These are phyloP conservation scores for Anhinga anhinga DNA, from an alignment of 2,113 vertebrate genomes.

Conservation along the genomic window DNA sequence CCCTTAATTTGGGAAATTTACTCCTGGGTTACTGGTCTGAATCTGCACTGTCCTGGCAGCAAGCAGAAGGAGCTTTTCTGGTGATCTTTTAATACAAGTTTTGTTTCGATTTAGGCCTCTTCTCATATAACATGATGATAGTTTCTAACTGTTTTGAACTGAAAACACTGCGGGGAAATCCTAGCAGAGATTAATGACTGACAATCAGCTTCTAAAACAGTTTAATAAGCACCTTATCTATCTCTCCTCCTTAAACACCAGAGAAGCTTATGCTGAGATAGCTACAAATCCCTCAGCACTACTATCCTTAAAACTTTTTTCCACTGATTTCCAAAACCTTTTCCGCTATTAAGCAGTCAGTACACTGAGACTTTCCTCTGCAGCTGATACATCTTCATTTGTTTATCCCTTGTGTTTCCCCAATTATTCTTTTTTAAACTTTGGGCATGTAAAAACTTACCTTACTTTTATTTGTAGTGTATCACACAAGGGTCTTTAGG, in stretches of 20 bases:
- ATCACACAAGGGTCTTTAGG: not conserved
- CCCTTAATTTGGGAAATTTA: not conserved
- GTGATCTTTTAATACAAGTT: not conserved
- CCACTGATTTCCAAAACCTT: not conserved
- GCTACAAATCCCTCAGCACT: no score
- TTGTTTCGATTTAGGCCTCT: not conserved
- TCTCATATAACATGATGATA: not conserved
- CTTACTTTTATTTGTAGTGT: not conserved
- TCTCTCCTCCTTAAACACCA: not conserved
- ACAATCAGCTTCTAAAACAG: not conserved
- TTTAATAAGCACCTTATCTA: not conserved
- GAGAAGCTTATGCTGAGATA: not conserved
- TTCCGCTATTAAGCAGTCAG: not conserved
- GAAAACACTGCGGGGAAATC: not conserved
- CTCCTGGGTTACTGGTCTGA: not conserved
- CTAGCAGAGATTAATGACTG: not conserved
- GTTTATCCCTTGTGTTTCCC: not conserved
- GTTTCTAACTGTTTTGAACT: not conserved
- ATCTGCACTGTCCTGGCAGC: not conserved
- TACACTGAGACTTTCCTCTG: not conserved
- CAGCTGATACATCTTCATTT: not conserved
- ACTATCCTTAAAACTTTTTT: not conserved
- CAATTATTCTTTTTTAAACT: not conserved
- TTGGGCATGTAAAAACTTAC: not conserved
- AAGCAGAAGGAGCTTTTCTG: not conserved